Percentiles rank a stretch among this genome's conserved stretches.
Conservation (phyloP, 2,113 vertebrate genomes). For the Thinocorus orbignyianus region DNA sequence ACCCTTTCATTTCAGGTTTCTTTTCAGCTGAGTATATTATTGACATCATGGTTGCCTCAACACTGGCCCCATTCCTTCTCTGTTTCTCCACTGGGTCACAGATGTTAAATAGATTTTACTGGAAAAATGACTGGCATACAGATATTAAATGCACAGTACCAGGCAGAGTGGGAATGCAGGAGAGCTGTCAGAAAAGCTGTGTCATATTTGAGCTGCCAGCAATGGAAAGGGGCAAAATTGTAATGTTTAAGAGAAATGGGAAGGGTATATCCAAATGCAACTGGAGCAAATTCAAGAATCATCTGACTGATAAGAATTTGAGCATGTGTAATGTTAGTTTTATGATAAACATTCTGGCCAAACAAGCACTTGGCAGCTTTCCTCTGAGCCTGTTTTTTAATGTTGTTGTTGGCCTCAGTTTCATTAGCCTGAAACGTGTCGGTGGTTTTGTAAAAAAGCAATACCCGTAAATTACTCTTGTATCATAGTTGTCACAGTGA, state of each 20-base stretch:
- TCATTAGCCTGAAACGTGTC: neutral
- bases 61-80: neutral
- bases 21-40: neutral
- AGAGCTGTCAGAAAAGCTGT: neutral
- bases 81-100: neutral
- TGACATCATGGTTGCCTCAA: neutral
- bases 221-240: neutral
- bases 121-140: neutral
- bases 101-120: neutral
- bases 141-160: neutral
- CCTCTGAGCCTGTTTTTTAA: neutral
- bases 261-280: neutral
- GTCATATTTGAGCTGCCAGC: neutral
- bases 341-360: constrained; percentile 27
- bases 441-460: neutral
- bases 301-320: constrained; percentile 13
- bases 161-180: neutral
- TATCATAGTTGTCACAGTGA: constrained; percentile 10
- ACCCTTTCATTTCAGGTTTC: neutral
- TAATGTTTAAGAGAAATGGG: neutral
- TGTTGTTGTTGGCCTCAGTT: constrained; percentile 24
- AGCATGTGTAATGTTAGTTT: constrained; percentile 33
- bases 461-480: constrained; percentile 15
- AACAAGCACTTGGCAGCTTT: constrained; percentile 14
- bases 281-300: neutral